A percentile compares a stretch with the other conserved stretches of the same genome.
These are phyloP conservation scores for Liasis olivaceus DNA, from an alignment of 2,797 vertebrate species.

Conservation along the genomic window DNA sequence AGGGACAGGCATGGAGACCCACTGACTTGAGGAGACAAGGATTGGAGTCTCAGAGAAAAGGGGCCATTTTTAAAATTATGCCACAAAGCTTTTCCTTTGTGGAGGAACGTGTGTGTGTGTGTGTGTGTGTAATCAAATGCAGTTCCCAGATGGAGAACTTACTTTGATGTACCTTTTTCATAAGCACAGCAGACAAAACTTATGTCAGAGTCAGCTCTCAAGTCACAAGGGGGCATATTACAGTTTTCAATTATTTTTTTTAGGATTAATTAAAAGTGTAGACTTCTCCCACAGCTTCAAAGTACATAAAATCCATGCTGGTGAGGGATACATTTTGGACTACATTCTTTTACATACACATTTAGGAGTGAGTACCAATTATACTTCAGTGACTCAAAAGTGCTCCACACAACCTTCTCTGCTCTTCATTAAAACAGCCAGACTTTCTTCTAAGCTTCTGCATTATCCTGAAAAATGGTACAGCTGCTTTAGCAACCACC, in stretches of 20 bases:
- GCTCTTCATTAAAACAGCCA: too few relatives aligned
- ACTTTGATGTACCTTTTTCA: too few relatives aligned
- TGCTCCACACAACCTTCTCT: too few relatives aligned
- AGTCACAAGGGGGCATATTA: not conserved
- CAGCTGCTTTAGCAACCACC: too few relatives aligned
- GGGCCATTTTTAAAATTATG: not conserved
- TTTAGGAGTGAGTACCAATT: not conserved
- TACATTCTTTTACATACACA: not conserved
- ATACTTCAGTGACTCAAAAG: not conserved
- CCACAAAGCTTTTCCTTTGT: not conserved
- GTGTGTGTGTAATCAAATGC: not conserved
- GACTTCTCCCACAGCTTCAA: not conserved
- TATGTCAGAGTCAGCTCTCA: too few relatives aligned
- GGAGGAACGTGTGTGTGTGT: not conserved
- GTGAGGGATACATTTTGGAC: not conserved
- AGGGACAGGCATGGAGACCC: not conserved
- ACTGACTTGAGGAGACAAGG: not conserved
- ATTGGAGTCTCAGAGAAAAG: not conserved
- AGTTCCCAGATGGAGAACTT: too few relatives aligned
- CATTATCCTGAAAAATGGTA: too few relatives aligned
- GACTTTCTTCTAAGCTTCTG: too few relatives aligned
- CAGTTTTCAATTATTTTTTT: not conserved
- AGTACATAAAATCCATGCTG: not conserved
- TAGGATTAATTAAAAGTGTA: not conserved
- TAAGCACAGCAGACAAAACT: too few relatives aligned